phyloP scores from a whole-genome alignment of 2,797 vertebrate species.

The Acrossocheilus wenchowensis region DNA sequence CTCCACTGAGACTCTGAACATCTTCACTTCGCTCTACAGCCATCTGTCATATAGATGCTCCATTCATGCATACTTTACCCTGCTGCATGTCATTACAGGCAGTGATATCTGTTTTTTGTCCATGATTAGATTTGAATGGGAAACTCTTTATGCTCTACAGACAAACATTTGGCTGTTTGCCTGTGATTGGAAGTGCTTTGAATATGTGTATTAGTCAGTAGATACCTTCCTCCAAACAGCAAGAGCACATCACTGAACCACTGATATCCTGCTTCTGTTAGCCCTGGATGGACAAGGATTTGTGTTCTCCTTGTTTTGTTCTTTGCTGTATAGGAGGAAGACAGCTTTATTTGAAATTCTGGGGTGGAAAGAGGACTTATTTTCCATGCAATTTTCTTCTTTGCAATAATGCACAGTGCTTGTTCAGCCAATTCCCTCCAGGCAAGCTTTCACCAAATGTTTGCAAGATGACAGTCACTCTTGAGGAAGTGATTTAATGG shows the following conservation, averaged over 20 bases:
- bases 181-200: background rate
- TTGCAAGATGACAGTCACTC: slow-evolving; percentile 39
- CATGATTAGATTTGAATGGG: slow-evolving; percentile 29
- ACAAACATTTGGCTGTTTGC: slow-evolving; percentile 4
- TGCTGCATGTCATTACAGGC: slow-evolving; percentile 58
- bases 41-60: slow-evolving; percentile 57
- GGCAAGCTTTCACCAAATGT: slow-evolving; percentile 42
- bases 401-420: slow-evolving; percentile 55
- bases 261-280: slow-evolving; percentile 15
- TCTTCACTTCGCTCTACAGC: slow-evolving; percentile 50
- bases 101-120: slow-evolving; percentile 53
- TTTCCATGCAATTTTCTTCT: slow-evolving; percentile 6
- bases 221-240: background rate
- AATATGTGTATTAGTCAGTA: slow-evolving; percentile 1
- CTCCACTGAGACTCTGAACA: slow-evolving; percentile 49
- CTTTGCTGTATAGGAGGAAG: slow-evolving; percentile 9
- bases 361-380: slow-evolving; percentile 46
- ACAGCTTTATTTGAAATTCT: slow-evolving; percentile 45
- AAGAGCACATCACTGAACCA: background rate
- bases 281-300: slow-evolving; percentile 7
- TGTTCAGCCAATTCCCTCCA: slow-evolving; percentile 50
- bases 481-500: slow-evolving; percentile 49
- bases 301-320: slow-evolving; percentile 4
- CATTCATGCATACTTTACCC: slow-evolving; percentile 58
- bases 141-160: background rate